Percentiles rank a stretch among this genome's conserved stretches.
Evolutionary conservation across 2,888 invertebrate genomes (phyloP).

Genomic region (Drosophila maculinotata): DNA sequence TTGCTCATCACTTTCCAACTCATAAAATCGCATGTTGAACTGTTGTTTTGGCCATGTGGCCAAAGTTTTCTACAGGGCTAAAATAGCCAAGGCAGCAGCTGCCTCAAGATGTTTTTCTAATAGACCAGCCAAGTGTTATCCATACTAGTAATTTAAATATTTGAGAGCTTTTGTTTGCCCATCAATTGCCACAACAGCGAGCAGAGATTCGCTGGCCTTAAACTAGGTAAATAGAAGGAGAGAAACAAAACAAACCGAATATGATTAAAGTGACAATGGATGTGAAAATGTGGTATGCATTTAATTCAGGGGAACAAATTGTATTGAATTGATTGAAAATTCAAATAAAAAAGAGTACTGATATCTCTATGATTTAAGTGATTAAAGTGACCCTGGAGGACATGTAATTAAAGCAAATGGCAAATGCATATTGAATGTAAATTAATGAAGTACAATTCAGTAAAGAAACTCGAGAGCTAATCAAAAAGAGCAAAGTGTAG

Average conservation of each 20-base stretch:
- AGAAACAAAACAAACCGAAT: background rate
- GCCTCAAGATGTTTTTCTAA: conserved; percentile 17
- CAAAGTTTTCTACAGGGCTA: conserved; percentile 17
- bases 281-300: no score
- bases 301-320: no score
- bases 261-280: background rate
- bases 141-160: conserved; percentile 16
- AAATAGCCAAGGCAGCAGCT: conserved; percentile 27
- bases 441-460: background rate
- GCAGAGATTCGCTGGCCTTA: background rate
- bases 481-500: no score
- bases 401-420: no score
- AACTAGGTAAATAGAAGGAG: no score
- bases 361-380: no score
- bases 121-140: conserved; percentile 10
- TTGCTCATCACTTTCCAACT: conserved; percentile 48
- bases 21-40: conserved; percentile 39
- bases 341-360: background rate
- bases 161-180: background rate
- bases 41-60: conserved; percentile 49
- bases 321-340: background rate
- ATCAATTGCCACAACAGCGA: background rate
- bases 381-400: background rate
- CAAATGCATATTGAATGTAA: no score
- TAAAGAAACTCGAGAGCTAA: background rate